Conservation (phyloP, 2,797 vertebrate species). For the Morelia viridis region DNA sequence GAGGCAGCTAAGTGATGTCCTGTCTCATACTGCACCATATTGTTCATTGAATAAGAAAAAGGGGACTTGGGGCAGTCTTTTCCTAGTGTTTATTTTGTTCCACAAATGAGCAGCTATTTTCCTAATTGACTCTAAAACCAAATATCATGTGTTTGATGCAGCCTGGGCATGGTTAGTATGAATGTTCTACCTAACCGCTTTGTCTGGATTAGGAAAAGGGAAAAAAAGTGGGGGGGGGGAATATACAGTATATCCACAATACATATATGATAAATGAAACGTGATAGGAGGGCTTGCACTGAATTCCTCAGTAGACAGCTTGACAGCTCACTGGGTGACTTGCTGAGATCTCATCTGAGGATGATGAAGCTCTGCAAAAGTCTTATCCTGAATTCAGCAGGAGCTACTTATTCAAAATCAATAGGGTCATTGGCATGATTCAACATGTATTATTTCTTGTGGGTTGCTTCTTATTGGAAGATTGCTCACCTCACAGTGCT, state of each 20-base stretch:
- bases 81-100: not conserved
- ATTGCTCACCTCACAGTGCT: not conserved
- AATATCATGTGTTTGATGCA: not conserved
- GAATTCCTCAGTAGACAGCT: not conserved
- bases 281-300: not conserved
- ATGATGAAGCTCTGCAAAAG: not conserved
- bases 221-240: fast-evolving
- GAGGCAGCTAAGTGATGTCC: not conserved
- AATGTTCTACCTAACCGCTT: not conserved
- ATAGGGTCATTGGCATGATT: too few relatives aligned
- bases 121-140: not conserved
- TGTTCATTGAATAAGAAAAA: not conserved
- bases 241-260: not conserved
- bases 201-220: not conserved
- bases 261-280: not conserved
- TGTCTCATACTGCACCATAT: not conserved
- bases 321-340: not conserved
- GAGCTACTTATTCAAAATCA: too few relatives aligned
- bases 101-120: not conserved
- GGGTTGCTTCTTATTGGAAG: not conserved
- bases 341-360: not conserved
- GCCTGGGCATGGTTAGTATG: not conserved
- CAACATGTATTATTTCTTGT: not conserved
- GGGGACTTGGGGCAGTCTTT: not conserved
- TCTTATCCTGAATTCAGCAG: not conserved